Conservation (phyloP, 2,797 vertebrate species). For the Vultur gryphus region DNA sequence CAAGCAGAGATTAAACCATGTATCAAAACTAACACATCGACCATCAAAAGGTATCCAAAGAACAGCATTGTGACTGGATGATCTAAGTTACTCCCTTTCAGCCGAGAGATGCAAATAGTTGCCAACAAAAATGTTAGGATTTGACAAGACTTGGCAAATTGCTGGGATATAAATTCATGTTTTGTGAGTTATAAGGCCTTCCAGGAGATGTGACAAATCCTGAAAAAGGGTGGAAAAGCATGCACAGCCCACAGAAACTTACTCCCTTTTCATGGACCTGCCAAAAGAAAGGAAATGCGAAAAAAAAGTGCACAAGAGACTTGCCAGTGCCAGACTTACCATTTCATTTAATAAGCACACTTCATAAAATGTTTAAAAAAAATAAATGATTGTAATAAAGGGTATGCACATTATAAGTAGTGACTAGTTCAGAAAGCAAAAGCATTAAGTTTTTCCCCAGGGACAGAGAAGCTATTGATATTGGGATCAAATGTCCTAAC, state of each 20-base stretch:
- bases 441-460: neutral
- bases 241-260: slow-evolving; percentile 51
- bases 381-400: slow-evolving; percentile 48
- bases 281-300: slow-evolving; percentile 62
- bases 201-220: slow-evolving; percentile 67
- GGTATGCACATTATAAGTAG: slow-evolving; percentile 49
- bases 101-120: slow-evolving; percentile 10
- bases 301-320: slow-evolving; percentile 57
- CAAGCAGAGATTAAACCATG: slow-evolving; percentile 20
- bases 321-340: slow-evolving; percentile 57
- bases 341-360: slow-evolving; percentile 66
- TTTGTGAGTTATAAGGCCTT: slow-evolving; percentile 66
- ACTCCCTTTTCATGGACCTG: slow-evolving; percentile 40
- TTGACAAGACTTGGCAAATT: slow-evolving; percentile 70
- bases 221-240: slow-evolving; percentile 62
- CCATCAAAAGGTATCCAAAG: neutral
- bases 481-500: slow-evolving; percentile 11
- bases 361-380: slow-evolving; percentile 59
- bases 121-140: slow-evolving; percentile 70
- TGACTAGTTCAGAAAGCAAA: slow-evolving; percentile 29
- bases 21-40: slow-evolving; percentile 27
- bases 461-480: slow-evolving; percentile 25
- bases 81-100: slow-evolving; percentile 62
- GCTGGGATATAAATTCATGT: slow-evolving; percentile 62
- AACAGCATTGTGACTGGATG: neutral